These are phyloP conservation scores for Paralichthys olivaceus DNA, from an alignment of 2,113 vertebrate genomes.

Conservation along the genomic window DNA sequence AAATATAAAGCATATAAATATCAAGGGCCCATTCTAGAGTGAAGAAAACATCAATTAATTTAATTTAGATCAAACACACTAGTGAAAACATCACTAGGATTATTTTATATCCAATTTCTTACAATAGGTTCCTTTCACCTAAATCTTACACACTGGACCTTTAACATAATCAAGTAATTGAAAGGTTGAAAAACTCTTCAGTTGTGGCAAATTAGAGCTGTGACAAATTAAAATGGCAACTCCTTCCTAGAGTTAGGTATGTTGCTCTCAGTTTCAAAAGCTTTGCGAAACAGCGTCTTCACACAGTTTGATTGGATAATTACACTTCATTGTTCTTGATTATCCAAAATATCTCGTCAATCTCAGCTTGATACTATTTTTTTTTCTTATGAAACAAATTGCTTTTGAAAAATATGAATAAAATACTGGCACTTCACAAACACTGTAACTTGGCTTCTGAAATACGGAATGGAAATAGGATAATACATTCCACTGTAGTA, in stretches of 20 bases:
- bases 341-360: slow-evolving; percentile 32
- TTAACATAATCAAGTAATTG: slow-evolving; percentile 23
- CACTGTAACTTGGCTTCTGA: slow-evolving; percentile 22
- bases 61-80: too few relatives aligned
- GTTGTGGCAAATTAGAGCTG: slow-evolving; percentile 37
- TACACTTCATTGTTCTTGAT: slow-evolving; percentile 14
- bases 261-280: slow-evolving; percentile 27
- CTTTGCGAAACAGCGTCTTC: slow-evolving; percentile 24
- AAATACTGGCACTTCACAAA: slow-evolving; percentile 10
- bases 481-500: slow-evolving; percentile 66
- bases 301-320: slow-evolving; percentile 33
- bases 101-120: too few relatives aligned
- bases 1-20: too few relatives aligned
- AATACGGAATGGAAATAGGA: slow-evolving; percentile 48
- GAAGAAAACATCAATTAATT: too few relatives aligned
- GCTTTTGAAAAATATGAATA: slow-evolving; percentile 9
- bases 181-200: slow-evolving; percentile 24
- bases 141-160: too few relatives aligned
- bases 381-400: slow-evolving; percentile 19
- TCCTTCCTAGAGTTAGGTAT: slow-evolving; percentile 22
- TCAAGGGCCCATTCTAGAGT: too few relatives aligned
- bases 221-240: slow-evolving; percentile 38
- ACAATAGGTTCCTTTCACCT: too few relatives aligned
- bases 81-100: too few relatives aligned
- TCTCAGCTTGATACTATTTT: slow-evolving; percentile 24